phyloP scores from a whole-genome alignment of 2,797 vertebrate species.

The Meda fulgida region DNA sequence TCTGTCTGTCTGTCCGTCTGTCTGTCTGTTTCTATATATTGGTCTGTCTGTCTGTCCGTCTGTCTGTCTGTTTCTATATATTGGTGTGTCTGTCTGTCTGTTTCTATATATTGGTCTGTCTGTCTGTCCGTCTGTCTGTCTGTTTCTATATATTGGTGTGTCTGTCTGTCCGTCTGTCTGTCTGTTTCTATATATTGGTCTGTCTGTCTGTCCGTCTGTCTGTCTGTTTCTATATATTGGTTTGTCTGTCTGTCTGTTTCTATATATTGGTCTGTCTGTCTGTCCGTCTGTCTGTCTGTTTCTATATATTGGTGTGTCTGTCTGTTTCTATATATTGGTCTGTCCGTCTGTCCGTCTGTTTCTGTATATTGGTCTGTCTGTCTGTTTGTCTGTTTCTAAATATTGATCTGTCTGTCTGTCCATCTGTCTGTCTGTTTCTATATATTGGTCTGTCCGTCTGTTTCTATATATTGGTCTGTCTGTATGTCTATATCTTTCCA shows the following conservation, averaged over 20 bases:
- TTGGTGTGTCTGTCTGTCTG: too few species aligned
- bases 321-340: not conserved
- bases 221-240: rapidly evolving
- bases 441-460: not conserved
- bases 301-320: not conserved
- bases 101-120: too few species aligned
- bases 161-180: not conserved
- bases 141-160: too few species aligned
- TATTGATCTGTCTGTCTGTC: not conserved
- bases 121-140: too few species aligned
- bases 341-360: not conserved
- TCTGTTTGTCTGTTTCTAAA: not conserved
- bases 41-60: too few species aligned
- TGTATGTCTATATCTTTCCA: not conserved
- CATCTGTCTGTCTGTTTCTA: not conserved
- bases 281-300: not conserved
- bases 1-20: not conserved
- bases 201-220: not conserved
- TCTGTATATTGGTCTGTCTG: not conserved
- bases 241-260: not conserved
- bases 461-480: not conserved
- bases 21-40: too few species aligned
- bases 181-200: not conserved
- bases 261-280: rapidly evolving
- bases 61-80: too few species aligned